These are phyloP conservation scores for Automeris io DNA, from an alignment of 2,888 invertebrate genomes.

Conservation along the genomic window DNA sequence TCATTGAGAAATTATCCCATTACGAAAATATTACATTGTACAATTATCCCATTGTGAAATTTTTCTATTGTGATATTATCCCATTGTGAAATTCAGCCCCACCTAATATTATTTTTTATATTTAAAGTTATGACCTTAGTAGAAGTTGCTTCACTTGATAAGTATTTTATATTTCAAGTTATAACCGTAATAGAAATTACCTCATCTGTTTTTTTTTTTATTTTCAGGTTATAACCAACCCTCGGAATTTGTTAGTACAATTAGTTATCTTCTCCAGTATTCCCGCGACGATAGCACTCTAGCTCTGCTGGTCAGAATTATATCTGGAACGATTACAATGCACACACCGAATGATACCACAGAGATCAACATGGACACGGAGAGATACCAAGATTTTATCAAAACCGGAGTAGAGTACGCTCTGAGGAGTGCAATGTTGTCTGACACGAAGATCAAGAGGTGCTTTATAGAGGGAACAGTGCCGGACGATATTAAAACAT, in stretches of 20 bases:
- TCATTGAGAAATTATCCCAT: too few relatives aligned
- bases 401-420: slow-evolving; percentile 63
- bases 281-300: slow-evolving; percentile 77
- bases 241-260: slow-evolving; percentile 78
- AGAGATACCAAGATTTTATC: slow-evolving; percentile 53
- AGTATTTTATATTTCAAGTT: too few relatives aligned
- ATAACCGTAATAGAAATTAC: too few relatives aligned
- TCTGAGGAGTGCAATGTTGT: slow-evolving; percentile 50
- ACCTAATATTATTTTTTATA: too few relatives aligned
- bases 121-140: too few relatives aligned
- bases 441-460: slow-evolving; percentile 54
- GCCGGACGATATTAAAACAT: slow-evolving; percentile 56
- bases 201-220: not conserved
- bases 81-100: too few relatives aligned
- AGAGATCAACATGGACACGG: slow-evolving; percentile 51
- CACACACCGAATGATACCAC: slow-evolving; percentile 53
- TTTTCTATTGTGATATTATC: too few relatives aligned
- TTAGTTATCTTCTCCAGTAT: slow-evolving; percentile 78
- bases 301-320: slow-evolving; percentile 78
- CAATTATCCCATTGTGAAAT: too few relatives aligned
- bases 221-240: slow-evolving; percentile 76
- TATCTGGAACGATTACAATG: slow-evolving; percentile 77
- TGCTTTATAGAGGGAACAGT: slow-evolving; percentile 42
- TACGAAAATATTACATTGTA: too few relatives aligned
- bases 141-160: too few relatives aligned